These are phyloP conservation scores for Babylonia areolata DNA, from an alignment of 1,140 invertebrate species.

Conservation along the genomic window DNA sequence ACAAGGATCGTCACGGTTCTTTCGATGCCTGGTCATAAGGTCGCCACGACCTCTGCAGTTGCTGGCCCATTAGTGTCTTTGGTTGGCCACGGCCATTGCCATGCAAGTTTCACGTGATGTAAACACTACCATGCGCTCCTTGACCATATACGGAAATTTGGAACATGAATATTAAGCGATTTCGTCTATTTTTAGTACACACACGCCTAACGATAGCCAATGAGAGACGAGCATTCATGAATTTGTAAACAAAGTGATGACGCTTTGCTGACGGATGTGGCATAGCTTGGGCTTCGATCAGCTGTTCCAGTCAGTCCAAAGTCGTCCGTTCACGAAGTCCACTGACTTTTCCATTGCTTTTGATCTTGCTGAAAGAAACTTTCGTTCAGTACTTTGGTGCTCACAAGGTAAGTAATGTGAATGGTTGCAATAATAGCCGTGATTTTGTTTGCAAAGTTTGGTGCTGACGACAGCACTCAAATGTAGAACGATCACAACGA, in stretches of 20 bases:
- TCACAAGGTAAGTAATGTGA: conserved; percentile 4
- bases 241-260: conserved; percentile 57
- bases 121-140: conserved; percentile 43
- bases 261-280: conserved; percentile 45
- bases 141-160: conserved; percentile 45
- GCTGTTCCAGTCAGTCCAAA: conserved; percentile 47
- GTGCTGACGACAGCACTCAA: background rate
- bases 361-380: background rate
- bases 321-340: background rate
- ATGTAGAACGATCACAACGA: background rate
- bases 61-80: background rate
- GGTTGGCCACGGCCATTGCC: too few relatives aligned
- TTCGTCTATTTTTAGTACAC: conserved; percentile 15
- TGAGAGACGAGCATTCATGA: conserved; percentile 28
- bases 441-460: background rate
- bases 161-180: conserved; percentile 49
- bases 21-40: too few relatives aligned
- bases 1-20: too few relatives aligned
- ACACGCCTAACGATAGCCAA: conserved; percentile 44
- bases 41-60: background rate
- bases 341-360: background rate
- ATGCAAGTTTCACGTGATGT: conserved; percentile 47
- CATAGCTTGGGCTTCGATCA: conserved; percentile 47
- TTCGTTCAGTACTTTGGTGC: background rate
- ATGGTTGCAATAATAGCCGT: background rate